phyloP scores from a whole-genome alignment of 2,888 invertebrate genomes.

The Agonopterix heracliana region DNA sequence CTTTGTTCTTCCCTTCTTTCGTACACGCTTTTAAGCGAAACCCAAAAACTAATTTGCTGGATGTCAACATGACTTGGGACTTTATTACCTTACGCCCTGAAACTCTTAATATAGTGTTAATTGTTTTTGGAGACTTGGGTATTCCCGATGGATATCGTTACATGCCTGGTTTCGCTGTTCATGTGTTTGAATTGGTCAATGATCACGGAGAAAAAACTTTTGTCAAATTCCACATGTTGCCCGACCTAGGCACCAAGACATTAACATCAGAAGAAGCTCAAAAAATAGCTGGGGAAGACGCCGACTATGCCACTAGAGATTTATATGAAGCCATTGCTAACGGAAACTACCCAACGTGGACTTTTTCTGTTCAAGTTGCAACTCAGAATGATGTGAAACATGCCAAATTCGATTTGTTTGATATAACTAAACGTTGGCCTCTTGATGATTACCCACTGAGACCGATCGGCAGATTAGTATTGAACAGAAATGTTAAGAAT shows the following conservation, averaged over 20 bases:
- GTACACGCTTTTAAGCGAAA: slow-evolving; percentile 74
- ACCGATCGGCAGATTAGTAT: slow-evolving; percentile 86
- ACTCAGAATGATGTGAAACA: slow-evolving; percentile 80
- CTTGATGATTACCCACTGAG: slow-evolving; percentile 85
- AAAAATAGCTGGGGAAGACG: slow-evolving; percentile 80
- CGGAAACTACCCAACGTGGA: slow-evolving; percentile 72
- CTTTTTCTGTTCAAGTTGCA: slow-evolving; percentile 56
- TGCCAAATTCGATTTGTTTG: slow-evolving; percentile 90
- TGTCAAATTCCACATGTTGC: slow-evolving; percentile 92
- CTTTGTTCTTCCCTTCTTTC: slow-evolving; percentile 65
- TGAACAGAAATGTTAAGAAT: slow-evolving; percentile 91
- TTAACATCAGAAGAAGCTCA: slow-evolving; percentile 78
- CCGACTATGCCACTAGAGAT: slow-evolving; percentile 89
- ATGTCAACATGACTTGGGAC: slow-evolving; percentile 62
- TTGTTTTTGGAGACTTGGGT: slow-evolving; percentile 89
- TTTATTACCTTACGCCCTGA: slow-evolving; percentile 74
- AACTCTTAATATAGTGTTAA: slow-evolving; percentile 82
- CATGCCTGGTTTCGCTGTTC: slow-evolving; percentile 94
- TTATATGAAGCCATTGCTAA: slow-evolving; percentile 87
- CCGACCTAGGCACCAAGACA: slow-evolving; percentile 89
- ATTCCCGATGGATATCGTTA: slow-evolving; percentile 90
- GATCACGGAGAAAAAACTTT: slow-evolving; percentile 79
- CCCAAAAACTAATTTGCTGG: slow-evolving; percentile 52
- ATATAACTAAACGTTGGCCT: slow-evolving; percentile 92
- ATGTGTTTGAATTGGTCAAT: slow-evolving; percentile 91